Evolutionary conservation across 2,888 invertebrate genomes (phyloP), one percentile per base, ranked within the genome.

Genomic region (Byasa hedistus): DNA sequence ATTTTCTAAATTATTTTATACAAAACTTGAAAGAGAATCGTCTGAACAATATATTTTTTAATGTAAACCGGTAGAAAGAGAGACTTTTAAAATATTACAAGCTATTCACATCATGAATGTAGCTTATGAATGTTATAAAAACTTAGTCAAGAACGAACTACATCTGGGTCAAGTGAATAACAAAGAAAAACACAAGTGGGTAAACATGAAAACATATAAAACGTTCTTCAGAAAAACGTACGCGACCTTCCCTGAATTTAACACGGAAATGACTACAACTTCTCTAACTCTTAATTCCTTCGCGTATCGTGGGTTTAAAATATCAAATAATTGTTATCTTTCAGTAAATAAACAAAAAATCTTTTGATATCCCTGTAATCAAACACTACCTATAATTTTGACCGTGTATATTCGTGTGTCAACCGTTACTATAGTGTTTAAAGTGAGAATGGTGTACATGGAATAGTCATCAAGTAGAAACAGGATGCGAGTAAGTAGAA

Each of bases 161-260:
- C 17, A 57, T 57, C 63, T 23, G 52, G 63, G 63, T 57, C 57
- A 64, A 57, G 63, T 51, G 57, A 57, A 57, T 64, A 64, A 64
- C 63, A 64, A 57, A 57, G 51, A 51, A 57, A 57, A 51, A 63
- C 56, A 27, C 8, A 57, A 32, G 48, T 51, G 17, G 32, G 51
- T 12, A 64, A 57, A 64, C 57, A 57, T 48, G 39, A 56, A 21
- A 12, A 39, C 15, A 39, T 15, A 39, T 39, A 27, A 57, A 32
- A 12, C 4, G 57, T 57, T 57, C 57, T 57, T 36, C 5, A 57
- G n/a, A 32, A 57, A 57, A 22, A 54, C 52, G 22, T 23, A 54
- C 22, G 22, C 12, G 52, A 22, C 15, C 22, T 54, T 54, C 15
- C 12, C 22, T 22, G 1, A 54, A 22, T 54, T 8, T 22, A 54